Evolutionary conservation across 2,113 vertebrate species (phyloP).

Genomic region (Urocynchramus pylzowi): DNA sequence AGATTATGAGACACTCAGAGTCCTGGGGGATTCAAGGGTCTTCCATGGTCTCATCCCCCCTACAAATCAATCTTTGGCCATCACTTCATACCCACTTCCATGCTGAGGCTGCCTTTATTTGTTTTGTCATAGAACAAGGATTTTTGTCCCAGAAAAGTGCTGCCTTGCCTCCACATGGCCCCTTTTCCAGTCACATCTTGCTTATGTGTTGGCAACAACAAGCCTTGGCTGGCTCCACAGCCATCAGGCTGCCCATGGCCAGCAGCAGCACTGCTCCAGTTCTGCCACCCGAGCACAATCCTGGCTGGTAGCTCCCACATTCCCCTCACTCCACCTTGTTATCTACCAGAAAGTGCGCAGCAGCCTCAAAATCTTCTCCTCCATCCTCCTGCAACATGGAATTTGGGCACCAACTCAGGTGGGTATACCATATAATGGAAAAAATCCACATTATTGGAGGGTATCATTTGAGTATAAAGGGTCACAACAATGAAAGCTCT

Average conservation of each 20-base stretch:
- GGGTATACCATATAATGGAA: not conserved
- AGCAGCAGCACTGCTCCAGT: not conserved
- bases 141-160: not conserved
- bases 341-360: not conserved
- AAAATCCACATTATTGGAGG: not conserved
- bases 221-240: not conserved
- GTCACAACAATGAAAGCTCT: not conserved
- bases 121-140: not conserved
- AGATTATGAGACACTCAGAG: not conserved
- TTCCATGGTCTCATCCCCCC: accelerated
- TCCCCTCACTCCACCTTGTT: not conserved
- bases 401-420: not conserved
- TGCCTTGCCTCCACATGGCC: not conserved
- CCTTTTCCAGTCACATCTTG: not conserved
- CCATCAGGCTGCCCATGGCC: not conserved
- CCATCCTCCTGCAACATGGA: not conserved
- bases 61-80: not conserved
- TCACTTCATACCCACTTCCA: not conserved
- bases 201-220: not conserved
- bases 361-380: not conserved
- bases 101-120: not conserved
- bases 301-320: not conserved
- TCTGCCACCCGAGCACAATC: not conserved
- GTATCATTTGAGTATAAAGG: not conserved
- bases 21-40: not conserved